Base-by-base conservation (phyloP, 2,113 vertebrate genomes). In the Sapayoa aenigma region DNA sequence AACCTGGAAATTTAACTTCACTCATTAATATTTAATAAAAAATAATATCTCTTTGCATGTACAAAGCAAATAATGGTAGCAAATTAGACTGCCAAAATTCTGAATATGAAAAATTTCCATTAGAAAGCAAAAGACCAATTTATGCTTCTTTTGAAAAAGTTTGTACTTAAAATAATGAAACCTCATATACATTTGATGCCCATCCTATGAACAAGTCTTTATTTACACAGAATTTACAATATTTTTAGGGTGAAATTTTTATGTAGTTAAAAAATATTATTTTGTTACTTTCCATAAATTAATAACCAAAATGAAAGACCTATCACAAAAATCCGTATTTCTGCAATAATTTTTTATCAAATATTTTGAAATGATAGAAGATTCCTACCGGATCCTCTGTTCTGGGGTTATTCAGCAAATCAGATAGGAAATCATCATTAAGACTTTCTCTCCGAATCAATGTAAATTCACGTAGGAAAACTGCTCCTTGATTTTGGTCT, bases 401-500 rank as follows among this genome's bases (percentile, higher is more conserved):
- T 97, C 98, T 99, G 77, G 99, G 98, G 94, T 94, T 97, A 73
- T 94, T 97, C 91, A 98, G 93, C 95, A 96, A 95, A 91, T 99
- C 99, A 35, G 98, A 98, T 21, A 98, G 96, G 62, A 98, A 98
- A 93, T 99, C 99, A 50, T 99, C 99, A 3, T 98, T 98, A 47
- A 99, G 98, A 82, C 98, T 98, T 94, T 99, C 99, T 96, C 98
- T 97, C 55, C 98, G 98, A 96, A 99, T 99, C 92, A 99, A 94
- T n/a, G 99, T 99, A 97, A 98, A 99, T 96, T 99, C 99, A 87
- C 98, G 98, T 77, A 99, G 98, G 91, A 99, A 99, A 92, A 99
- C 98, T 35, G 98, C 99, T 55, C 98, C 98, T 47, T 99, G 97
- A 81, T 96, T 98, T 90, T 98, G 97, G 74, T 98, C 96, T 85